phyloP scores from a whole-genome alignment of 2,113 vertebrate species.

The Eurypyga helias region DNA sequence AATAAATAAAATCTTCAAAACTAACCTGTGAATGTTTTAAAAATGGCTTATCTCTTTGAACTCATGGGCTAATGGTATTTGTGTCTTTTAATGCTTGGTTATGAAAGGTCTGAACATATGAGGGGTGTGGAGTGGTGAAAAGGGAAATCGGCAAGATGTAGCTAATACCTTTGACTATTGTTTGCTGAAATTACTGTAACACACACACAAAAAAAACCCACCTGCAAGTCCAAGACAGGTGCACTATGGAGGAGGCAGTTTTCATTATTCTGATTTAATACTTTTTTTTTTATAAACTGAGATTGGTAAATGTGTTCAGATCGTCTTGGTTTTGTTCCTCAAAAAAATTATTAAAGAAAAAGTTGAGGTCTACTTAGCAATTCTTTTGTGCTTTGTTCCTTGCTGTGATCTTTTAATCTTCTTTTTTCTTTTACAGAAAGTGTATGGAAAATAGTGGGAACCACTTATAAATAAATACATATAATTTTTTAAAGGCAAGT shows the following conservation, averaged over 20 bases:
- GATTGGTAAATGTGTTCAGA: neutral
- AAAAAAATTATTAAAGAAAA: neutral
- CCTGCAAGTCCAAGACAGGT: neutral
- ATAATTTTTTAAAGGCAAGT: neutral
- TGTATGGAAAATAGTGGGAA: neutral
- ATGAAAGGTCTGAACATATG: neutral
- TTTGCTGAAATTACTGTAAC: neutral
- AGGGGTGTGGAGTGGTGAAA: neutral
- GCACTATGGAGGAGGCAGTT: neutral
- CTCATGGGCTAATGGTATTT: rapidly evolving
- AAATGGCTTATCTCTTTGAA: neutral
- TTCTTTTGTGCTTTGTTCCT: neutral
- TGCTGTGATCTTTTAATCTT: neutral
- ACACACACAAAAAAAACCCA: rapidly evolving
- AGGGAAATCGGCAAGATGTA: neutral
- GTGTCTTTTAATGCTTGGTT: neutral
- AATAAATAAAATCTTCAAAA: neutral
- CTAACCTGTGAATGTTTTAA: neutral
- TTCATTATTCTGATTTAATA: neutral
- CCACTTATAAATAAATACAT: neutral
- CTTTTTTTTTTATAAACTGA: neutral
- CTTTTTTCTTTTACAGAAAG: neutral
- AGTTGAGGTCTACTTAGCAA: neutral
- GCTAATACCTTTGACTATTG: rapidly evolving
- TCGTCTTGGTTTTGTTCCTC: neutral